Evolutionary conservation across 2,797 vertebrate species (phyloP).

Genomic region (Pangasius mekongensis): DNA sequence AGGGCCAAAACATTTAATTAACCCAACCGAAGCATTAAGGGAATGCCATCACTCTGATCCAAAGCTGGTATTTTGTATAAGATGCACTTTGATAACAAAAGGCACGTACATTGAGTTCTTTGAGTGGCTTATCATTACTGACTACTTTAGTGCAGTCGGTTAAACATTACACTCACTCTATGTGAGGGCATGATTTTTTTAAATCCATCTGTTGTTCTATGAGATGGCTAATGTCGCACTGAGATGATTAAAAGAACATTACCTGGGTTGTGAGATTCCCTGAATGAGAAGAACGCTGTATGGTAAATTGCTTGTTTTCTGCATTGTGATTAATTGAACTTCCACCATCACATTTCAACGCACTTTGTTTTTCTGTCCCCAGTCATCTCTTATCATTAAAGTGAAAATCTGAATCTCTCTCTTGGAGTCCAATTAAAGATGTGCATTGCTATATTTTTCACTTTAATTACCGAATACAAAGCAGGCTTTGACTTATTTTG

Average conservation of each 20-base stretch:
- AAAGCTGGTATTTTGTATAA: neutral
- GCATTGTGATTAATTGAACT: slow-evolving; percentile 97
- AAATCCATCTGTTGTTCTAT: slow-evolving; percentile 65
- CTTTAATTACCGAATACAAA: slow-evolving; percentile 99
- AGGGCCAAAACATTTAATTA: slow-evolving; percentile 13
- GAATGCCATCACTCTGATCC: slow-evolving; percentile 3
- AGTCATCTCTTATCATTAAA: slow-evolving; percentile 99
- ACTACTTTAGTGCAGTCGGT: slow-evolving; percentile 68
- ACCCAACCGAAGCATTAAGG: neutral
- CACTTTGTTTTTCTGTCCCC: slow-evolving; percentile 98
- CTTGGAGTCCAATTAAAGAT: slow-evolving; percentile 99
- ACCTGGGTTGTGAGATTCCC: slow-evolving; percentile 92
- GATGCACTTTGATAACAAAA: slow-evolving; percentile 23
- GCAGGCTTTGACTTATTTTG: slow-evolving; percentile 93
- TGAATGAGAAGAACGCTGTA: slow-evolving; percentile 84
- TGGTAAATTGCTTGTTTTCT: slow-evolving; percentile 98
- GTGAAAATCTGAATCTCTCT: slow-evolving; percentile 99
- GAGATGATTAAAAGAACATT: slow-evolving; percentile 99
- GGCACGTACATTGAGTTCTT: neutral
- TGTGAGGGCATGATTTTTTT: slow-evolving; percentile 57
- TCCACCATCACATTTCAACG: slow-evolving; percentile 93
- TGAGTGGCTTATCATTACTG: slow-evolving; percentile 66
- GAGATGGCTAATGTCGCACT: slow-evolving; percentile 82
- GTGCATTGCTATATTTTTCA: slow-evolving; percentile 99
- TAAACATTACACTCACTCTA: slow-evolving; percentile 69